These are phyloP conservation scores for Pogona vitticeps DNA, from an alignment of 2,113 vertebrate species.

Conservation along the genomic window DNA sequence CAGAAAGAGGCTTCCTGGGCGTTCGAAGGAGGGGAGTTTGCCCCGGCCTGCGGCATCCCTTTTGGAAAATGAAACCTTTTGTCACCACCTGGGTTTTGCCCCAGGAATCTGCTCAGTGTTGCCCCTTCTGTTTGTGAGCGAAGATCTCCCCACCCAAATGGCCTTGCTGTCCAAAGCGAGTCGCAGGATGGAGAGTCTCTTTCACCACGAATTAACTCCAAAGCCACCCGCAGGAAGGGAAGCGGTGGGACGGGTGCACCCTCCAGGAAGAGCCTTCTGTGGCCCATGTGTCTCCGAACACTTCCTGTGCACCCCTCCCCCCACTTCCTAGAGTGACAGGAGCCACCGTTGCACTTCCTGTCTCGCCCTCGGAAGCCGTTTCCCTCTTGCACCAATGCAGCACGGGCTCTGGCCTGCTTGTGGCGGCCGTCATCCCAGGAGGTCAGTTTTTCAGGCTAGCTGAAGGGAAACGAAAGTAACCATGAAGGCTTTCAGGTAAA, in stretches of 20 bases:
- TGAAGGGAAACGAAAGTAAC: conserved; percentile 38
- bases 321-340: conserved; percentile 49
- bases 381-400: conserved; percentile 49
- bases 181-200: neutral
- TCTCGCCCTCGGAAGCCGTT: conserved; percentile 46
- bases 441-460: conserved; percentile 39
- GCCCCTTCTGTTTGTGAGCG: neutral
- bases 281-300: conserved; percentile 43
- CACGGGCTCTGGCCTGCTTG: conserved; percentile 44
- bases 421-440: conserved; percentile 17
- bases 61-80: neutral
- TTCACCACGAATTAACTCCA: neutral
- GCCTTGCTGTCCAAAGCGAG: conserved; percentile 13
- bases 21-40: neutral
- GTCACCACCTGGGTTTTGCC: neutral
- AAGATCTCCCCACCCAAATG: neutral
- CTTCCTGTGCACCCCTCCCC: conserved; percentile 29
- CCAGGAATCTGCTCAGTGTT: neutral
- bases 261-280: conserved; percentile 6
- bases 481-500: conserved; percentile 66
- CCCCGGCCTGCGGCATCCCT: neutral
- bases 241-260: conserved; percentile 28
- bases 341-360: conserved; percentile 59
- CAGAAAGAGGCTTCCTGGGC: neutral
- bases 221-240: conserved; percentile 19